phyloP scores from a whole-genome alignment of 2,113 vertebrate genomes.

The Camelus dromedarius region DNA sequence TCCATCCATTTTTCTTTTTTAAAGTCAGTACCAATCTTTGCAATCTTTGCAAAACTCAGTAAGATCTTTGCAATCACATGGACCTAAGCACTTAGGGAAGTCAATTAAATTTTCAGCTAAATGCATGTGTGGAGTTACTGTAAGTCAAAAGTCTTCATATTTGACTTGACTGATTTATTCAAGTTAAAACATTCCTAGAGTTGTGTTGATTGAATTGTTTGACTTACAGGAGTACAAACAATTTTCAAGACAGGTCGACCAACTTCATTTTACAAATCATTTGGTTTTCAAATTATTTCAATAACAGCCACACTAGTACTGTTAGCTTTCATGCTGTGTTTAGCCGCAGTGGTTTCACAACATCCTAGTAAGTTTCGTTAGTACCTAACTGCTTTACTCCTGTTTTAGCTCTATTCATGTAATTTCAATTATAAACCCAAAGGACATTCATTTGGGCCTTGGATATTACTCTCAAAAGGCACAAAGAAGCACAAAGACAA shows the following conservation, averaged over 20 bases:
- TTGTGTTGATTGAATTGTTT: background rate
- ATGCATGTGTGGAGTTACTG: background rate
- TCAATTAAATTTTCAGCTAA: background rate
- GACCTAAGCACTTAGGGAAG: background rate
- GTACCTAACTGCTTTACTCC: background rate
- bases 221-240: background rate
- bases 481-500: background rate
- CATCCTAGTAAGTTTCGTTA: background rate
- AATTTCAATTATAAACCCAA: constrained; percentile 4
- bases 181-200: background rate
- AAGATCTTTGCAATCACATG: no score
- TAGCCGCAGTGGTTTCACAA: background rate
- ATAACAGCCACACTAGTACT: background rate
- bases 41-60: background rate
- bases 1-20: background rate
- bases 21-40: background rate
- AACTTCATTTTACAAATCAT: background rate
- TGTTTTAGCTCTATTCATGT: background rate
- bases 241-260: background rate
- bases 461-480: background rate
- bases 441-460: background rate
- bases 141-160: background rate
- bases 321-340: background rate
- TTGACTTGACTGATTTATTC: background rate
- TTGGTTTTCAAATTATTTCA: background rate